Evolutionary conservation across 2,797 vertebrate species (phyloP), one percentile per base, ranked within the genome.

Genomic region (Acipenser transmontanus): DNA sequence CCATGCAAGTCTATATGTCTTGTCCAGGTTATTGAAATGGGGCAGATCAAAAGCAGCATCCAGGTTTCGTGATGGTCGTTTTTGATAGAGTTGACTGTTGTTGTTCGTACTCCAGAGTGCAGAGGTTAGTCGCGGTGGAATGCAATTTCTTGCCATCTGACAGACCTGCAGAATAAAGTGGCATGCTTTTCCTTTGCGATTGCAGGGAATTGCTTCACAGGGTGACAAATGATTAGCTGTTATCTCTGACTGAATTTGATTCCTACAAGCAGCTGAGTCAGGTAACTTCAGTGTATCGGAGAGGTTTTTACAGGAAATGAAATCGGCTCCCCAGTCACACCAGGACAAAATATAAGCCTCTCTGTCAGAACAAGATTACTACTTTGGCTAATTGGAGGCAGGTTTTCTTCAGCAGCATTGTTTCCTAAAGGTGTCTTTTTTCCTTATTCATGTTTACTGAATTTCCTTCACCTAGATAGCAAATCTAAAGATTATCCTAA

Each of bases 141-240:
- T 94, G 93, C 92, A 94, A 95, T 96, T 95, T 94, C 92, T 86
- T 85, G 88, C 91, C 89, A 84, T 92, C 92, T 95, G 94, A 95
- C 93, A 94, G 92, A 91, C 83, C 85, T 78, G 84, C 72, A 74
- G 94, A 93, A 94, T 93, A 93, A 93, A 94, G 91, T 88, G 90
- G 88, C 82, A 84, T 89, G 88, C 74, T 93, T 92, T 91, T 93
- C 89, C 89, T 80, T 88, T 92, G 88, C 89, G 91, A 94, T 95
- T 93, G 92, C 91, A 87, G 93, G 92, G 94, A 95, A 96, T 97
- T 95, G 93, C 94, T 95, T 96, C 93, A 95, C 87, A 83, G 86
- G 90, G 91, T 94, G 93, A 95, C 92, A 93, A 95, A 96, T 95
- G 95, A 98, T 98, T 95, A 95, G 91, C 93, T 83, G 88, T 94